phyloP scores from a whole-genome alignment of 1,140 invertebrate genomes.

The Cheumatopsyche charites region DNA sequence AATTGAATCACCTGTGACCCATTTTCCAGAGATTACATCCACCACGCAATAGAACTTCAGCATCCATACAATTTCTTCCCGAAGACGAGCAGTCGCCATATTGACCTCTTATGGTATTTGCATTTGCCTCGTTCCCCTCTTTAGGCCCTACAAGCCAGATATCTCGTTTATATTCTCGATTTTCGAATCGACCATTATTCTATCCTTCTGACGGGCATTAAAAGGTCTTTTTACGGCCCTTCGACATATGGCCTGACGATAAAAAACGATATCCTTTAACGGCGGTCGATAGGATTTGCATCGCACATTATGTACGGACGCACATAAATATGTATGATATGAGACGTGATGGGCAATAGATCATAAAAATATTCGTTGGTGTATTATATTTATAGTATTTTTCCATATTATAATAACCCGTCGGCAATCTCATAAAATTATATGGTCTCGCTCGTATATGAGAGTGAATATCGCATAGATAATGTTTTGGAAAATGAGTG shows the following conservation, averaged over 20 bases:
- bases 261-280: slow-evolving; percentile 17
- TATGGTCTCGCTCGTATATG: not conserved
- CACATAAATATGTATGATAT: slow-evolving; percentile 26
- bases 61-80: slow-evolving; percentile 9
- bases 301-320: not conserved
- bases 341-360: slow-evolving; percentile 3
- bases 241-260: slow-evolving; percentile 12
- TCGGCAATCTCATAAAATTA: slow-evolving; percentile 4
- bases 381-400: slow-evolving; percentile 3
- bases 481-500: no score
- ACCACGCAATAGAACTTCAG: slow-evolving; percentile 2
- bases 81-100: not conserved
- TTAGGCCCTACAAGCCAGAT: no score
- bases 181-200: slow-evolving; percentile 15
- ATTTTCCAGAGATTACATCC: not conserved
- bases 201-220: slow-evolving; percentile 20
- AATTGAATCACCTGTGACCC: slow-evolving; percentile 26
- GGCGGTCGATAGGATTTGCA: slow-evolving; percentile 14
- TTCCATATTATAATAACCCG: not conserved
- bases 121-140: not conserved
- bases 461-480: no score
- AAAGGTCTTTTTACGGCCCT: not conserved
- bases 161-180: not conserved
- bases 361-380: slow-evolving; percentile 9
- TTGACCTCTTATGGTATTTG: not conserved